A percentile compares a stretch with the other conserved stretches of the same genome.
phyloP scores from a whole-genome alignment of 2,888 invertebrate genomes.

The Rhimphoctona megacephalus region DNA sequence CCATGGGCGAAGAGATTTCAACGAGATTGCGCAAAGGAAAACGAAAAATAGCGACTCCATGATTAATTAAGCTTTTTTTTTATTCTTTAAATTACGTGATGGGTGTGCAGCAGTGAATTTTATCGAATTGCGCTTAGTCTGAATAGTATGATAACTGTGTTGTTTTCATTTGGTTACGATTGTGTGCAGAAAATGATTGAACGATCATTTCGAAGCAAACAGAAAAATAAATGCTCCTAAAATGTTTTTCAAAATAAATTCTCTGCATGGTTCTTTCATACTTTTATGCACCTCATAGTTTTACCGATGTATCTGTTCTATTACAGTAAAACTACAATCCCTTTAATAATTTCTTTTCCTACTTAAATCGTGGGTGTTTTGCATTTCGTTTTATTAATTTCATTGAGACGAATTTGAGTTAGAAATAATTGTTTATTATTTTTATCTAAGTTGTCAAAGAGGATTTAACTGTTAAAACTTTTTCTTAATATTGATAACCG shows the following conservation, averaged over 20 bases:
- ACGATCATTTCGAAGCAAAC: constrained; percentile 4
- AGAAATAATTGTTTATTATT: not conserved
- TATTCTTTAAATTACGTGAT: not conserved
- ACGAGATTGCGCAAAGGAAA: constrained; percentile 51
- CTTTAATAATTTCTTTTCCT: not conserved
- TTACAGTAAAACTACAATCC: not conserved
- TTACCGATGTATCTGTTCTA: not conserved
- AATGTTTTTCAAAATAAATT: not conserved
- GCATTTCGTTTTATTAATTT: not conserved
- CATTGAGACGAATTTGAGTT: not conserved
- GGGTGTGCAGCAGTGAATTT: constrained; percentile 16
- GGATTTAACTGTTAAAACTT: not conserved
- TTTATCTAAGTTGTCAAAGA: not conserved
- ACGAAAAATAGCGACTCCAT: not conserved
- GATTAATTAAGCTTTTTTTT: constrained; percentile 8
- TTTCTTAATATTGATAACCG: not conserved
- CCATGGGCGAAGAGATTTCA: constrained; percentile 65
- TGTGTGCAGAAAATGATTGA: constrained; percentile 8
- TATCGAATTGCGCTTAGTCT: not conserved
- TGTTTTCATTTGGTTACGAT: not conserved
- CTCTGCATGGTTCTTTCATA: not conserved
- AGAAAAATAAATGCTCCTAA: not conserved
- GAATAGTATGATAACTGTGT: not conserved
- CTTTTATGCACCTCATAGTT: not conserved
- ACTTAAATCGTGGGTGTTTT: not conserved